Evolutionary conservation across 2,113 vertebrate genomes (phyloP).

Genomic region (Lucifuga dentata): DNA sequence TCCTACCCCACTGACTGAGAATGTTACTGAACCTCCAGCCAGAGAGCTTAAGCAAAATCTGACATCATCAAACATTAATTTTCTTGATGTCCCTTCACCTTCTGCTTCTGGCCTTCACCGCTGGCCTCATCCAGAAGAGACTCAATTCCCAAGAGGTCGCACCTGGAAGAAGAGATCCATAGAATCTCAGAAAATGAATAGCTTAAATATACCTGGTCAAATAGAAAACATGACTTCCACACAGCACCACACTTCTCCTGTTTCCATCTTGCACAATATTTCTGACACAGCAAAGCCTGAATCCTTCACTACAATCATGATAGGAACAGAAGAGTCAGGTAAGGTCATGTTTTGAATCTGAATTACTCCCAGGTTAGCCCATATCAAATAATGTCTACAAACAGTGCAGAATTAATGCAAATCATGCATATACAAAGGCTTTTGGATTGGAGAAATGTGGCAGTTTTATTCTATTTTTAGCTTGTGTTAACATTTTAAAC

Average conservation of each 20-base stretch:
- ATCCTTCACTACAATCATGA: neutral
- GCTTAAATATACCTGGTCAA: neutral
- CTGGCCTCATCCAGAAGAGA: too few species aligned
- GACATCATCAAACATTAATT: too few species aligned
- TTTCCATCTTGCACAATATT: neutral
- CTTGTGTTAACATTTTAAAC: conserved; percentile 46
- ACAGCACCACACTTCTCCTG: conserved; percentile 6
- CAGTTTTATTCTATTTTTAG: too few species aligned
- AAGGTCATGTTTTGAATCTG: neutral
- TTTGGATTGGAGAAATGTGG: too few species aligned
- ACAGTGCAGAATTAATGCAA: too few species aligned
- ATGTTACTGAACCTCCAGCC: neutral
- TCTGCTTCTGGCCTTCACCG: neutral
- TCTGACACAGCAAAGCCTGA: conserved; percentile 2
- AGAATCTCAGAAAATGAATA: neutral
- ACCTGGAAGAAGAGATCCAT: conserved; percentile 6
- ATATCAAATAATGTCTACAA: too few species aligned
- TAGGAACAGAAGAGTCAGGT: conserved; percentile 22
- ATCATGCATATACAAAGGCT: too few species aligned
- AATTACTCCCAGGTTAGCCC: too few species aligned
- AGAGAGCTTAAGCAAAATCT: neutral
- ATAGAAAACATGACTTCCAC: neutral
- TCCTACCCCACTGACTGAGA: neutral
- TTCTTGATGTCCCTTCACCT: too few species aligned
- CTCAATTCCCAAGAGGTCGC: neutral